Evolutionary conservation across 2,888 invertebrate genomes (phyloP).

Genomic region (Drosophila buzzatii): DNA sequence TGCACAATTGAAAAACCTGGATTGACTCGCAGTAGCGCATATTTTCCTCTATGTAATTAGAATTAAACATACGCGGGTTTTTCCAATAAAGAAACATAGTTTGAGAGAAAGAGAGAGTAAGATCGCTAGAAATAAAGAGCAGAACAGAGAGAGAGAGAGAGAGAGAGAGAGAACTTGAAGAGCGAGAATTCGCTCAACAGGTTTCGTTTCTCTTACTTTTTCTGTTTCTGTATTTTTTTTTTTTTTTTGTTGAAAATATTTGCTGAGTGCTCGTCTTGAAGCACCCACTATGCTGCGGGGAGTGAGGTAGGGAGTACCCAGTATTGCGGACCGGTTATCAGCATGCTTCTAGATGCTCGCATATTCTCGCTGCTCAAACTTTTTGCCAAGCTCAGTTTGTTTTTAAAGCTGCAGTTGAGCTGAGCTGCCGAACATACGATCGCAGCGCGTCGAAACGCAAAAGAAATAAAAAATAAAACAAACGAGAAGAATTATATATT

Average conservation of each 20-base stretch:
- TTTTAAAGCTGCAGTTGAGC: constrained; percentile 62
- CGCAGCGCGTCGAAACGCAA: constrained; percentile 24
- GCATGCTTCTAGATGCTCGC: constrained; percentile 17
- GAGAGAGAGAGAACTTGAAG: neutral
- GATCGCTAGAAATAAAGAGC: neutral
- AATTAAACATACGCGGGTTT: constrained; percentile 48
- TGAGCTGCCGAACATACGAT: constrained; percentile 49
- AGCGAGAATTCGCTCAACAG: constrained; percentile 26
- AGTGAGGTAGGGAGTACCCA: neutral
- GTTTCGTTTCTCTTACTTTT: constrained; percentile 9
- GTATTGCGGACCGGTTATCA: constrained; percentile 49
- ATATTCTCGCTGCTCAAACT: constrained; percentile 26
- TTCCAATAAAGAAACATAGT: constrained; percentile 38
- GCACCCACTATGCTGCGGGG: constrained; percentile 43
- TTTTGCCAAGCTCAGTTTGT: constrained; percentile 65
- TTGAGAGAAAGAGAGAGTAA: constrained; percentile 1
- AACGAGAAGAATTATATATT: constrained; percentile 14
- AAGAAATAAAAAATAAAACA: neutral
- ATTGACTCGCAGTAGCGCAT: constrained; percentile 14
- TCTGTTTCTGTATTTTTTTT: neutral
- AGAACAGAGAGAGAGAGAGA: neutral
- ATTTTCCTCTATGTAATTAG: constrained; percentile 47
- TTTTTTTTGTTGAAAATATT: constrained; percentile 10
- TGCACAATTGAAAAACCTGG: constrained; percentile 7
- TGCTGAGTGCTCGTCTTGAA: constrained; percentile 14